A percentile compares a stretch with the other conserved stretches of the same genome.
Conservation (phyloP, 2,888 invertebrate species). For the Zele albiditarsus region DNA sequence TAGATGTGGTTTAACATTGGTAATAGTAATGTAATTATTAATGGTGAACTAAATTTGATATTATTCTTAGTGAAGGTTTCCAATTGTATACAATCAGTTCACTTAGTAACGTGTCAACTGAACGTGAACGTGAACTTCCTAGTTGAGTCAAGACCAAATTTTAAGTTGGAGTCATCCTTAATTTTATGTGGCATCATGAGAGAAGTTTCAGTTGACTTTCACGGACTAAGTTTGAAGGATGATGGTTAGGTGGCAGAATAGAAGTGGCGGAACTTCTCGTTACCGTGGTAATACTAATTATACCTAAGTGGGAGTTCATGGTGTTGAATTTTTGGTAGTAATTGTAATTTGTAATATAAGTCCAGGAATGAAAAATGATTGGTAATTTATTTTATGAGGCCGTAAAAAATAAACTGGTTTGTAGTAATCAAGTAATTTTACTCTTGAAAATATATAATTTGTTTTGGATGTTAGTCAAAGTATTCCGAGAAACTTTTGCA, state of each 20-base stretch:
- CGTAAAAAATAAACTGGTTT: too few species aligned
- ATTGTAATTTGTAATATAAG: neutral
- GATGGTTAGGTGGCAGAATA: neutral
- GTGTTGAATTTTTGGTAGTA: neutral
- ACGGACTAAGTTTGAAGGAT: constrained; percentile 1
- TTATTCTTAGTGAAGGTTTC: neutral
- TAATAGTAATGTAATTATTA: neutral
- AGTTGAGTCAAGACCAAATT: neutral
- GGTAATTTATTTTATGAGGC: neutral
- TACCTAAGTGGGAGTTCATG: neutral
- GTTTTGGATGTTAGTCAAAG: too few species aligned
- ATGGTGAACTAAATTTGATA: neutral
- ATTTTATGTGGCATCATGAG: neutral
- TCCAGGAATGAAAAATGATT: neutral
- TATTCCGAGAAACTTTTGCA: too few species aligned
- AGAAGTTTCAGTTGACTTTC: neutral
- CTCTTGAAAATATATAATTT: too few species aligned
- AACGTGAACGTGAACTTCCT: neutral
- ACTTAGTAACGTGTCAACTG: neutral
- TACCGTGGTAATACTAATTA: neutral
- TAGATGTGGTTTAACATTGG: neutral
- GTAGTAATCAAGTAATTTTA: too few species aligned
- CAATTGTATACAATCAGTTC: neutral
- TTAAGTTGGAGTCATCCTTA: neutral
- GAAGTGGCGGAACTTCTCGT: neutral